Evolutionary conservation across 92 coral and sea anemone genomes (phyloP), one percentile per base, ranked within the genome.

Genomic region (Bergia puertoricense): DNA sequence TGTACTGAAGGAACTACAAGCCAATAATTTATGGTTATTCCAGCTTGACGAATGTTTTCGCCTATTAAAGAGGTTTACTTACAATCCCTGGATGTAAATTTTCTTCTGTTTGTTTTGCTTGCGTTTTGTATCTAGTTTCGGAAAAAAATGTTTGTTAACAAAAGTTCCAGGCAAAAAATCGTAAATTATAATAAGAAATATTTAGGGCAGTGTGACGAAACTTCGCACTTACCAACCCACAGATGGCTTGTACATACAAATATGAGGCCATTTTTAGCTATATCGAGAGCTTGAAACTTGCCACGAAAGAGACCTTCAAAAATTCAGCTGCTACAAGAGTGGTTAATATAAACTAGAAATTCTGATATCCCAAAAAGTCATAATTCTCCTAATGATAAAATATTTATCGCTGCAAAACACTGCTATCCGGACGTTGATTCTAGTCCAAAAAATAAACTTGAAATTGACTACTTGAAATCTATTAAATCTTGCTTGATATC

Each of bases 331-430:
- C 79, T 6, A 23, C 14, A 71, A 71, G 36, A 80, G n/a, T 6
- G 9, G 54, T 5, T 5, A 84, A 15, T 67, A 38, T 41, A 5
- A 83, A 15, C 23, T 15, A 48, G 16, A 22, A 38, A 3, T 57
- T 3, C 48, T 10, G 86, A 44, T 62, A 57, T 69, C 22, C 66
- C 45, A 30, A 71, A 13, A 36, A 30, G n/a, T 48, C 4, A 84
- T 68, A 68, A 30, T 39, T 66, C 87, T 84, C 54, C 74, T n/a
- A 9, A 45, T 69, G 36, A 71, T 48, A 71, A 84, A 84, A 82
- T 82, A 69, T 46, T 84, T 84, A 84, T 71, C 78, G 68, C 87
- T 45, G 68, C 36, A 82, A 84, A 66, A 84, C 77, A 45, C 7
- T 71, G 40, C 66, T 71, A 62, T 84, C 5, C 36, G 66, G 44